Conservation (phyloP, 2,888 invertebrate species). For the Xestia c-nigrum region DNA sequence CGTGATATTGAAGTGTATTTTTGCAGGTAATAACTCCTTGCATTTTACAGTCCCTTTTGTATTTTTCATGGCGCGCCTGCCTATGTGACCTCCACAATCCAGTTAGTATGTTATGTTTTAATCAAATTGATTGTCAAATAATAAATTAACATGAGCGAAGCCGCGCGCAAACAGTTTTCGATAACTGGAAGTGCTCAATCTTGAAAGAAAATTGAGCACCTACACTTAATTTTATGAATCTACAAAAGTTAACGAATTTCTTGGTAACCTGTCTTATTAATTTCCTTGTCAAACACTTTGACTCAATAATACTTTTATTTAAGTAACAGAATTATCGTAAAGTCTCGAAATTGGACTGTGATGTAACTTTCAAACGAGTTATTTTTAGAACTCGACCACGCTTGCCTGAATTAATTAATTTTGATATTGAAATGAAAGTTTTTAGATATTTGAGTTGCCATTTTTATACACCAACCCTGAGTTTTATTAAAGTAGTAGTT, state of each 20-base stretch:
- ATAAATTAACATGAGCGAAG: too few relatives aligned
- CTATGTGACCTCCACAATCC: too few relatives aligned
- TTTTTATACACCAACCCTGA: background rate
- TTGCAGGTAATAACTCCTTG: too few relatives aligned
- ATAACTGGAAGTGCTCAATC: slow-evolving; percentile 7
- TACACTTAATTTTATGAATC: slow-evolving; percentile 1
- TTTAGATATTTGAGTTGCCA: background rate
- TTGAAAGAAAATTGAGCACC: background rate
- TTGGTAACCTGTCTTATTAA: background rate
- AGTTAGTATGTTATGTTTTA: too few relatives aligned
- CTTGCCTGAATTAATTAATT: background rate
- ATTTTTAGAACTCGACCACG: background rate
- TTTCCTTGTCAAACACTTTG: slow-evolving; percentile 17
- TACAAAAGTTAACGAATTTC: background rate
- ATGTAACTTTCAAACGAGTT: background rate
- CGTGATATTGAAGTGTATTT: background rate
- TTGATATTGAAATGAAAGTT: slow-evolving; percentile 1
- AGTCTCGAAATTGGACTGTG: background rate
- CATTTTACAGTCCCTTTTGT: too few relatives aligned
- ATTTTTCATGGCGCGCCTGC: too few relatives aligned
- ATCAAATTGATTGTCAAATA: too few relatives aligned
- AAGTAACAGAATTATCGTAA: background rate
- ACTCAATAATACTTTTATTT: slow-evolving; percentile 22
- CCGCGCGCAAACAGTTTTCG: background rate
- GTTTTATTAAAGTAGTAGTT: too few relatives aligned